Evolutionary conservation across 2,888 invertebrate genomes (phyloP), one percentile per base, ranked within the genome.

Genomic region (Azorinus chamasolen): DNA sequence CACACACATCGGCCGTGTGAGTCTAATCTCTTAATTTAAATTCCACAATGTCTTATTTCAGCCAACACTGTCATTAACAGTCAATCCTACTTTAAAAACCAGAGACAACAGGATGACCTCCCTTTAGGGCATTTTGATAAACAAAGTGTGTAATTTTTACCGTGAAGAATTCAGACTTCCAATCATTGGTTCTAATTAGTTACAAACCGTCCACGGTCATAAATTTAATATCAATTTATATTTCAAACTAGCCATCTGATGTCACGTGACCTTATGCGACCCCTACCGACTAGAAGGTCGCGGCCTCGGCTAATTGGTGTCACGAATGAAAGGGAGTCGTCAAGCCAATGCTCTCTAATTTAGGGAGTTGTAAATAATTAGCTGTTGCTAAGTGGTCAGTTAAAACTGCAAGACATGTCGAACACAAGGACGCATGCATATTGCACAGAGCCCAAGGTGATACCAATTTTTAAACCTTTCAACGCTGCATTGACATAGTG

Each of bases 291-390:
- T 27, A 55, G 53, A 72, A 65, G 77, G 79, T 79, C 75, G 71
- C 51, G 61, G 68, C 76, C 64, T 63, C 48, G 64, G 74, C 78
- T 83, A 85, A 83, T 85, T 83, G 83, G 74, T 76, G 76, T 74
- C 76, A 80, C 20, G 37, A 41, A 14, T 37, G 61, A 61, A 63
- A 48, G 50, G 78, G 57, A 39, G 63, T 24, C 58, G 53, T 41
- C 61, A 37, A 18, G n/a, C 37, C 32, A 20, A 18, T 39, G 57
- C 54, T 32, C 63, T 70, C 55, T 70, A 63, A 70, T 70, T 70
- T 70, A n/a, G 4, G 20, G 45, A 14, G 20, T 53, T 37, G 32
- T 53, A 68, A 59, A 59, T 59, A 68, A 59, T 59, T 68, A 59
- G 51, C 39, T 18, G 4, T 41, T 6, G 39, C 58, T 43, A 58